Evolutionary conservation across 2,888 invertebrate species (phyloP), one percentile per base, ranked within the genome.

Genomic region (Platynereis dumerilii): DNA sequence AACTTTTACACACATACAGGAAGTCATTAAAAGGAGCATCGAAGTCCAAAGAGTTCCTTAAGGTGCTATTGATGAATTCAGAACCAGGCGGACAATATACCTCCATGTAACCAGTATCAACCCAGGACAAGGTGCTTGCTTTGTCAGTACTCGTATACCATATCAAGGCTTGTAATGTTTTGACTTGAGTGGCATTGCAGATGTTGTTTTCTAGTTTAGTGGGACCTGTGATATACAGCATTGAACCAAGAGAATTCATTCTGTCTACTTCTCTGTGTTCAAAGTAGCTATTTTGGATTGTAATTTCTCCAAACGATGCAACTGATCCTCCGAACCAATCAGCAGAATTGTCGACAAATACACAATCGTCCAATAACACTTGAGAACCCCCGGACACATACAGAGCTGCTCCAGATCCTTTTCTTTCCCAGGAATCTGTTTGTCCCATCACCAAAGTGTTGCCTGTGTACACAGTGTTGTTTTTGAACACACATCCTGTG

Each of bases 301-400:
- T 3, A 10, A 60, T 26, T n/a, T 27, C 22, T 1, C 59, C 64
- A 3, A 24, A 34, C 15, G 56, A 39, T 15, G 64, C 64, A 2
- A 64, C 24, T 26, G 39, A 29, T 22, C 64, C 64, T 45, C 64
- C 64, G 26, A 64, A 64, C 64, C 64, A 64, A 22, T 54, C 53
- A 26, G 64, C 64, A 15, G 52, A 42, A 29, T 64, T 64, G 59
- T 64, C 28, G 5, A 59, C 44, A 27, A 64, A 59, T 2, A 2
- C 15, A 26, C 64, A 64, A n/a, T 26, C 28, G 45, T 54, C 57
- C 2, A 64, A 53, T 20, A 26, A 15, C 1, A 59, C 34, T 17
- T 42, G 2, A 17, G 59, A 24, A 3, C 10, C 22, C 17, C 28
- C 27, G 27, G 20, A 28, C 17, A 34, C 64, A 60, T 64, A 64